Percentiles rank a stretch among this genome's conserved stretches.
These are phyloP conservation scores for Apamea sordens DNA, from an alignment of 2,888 invertebrate species.

Conservation along the genomic window DNA sequence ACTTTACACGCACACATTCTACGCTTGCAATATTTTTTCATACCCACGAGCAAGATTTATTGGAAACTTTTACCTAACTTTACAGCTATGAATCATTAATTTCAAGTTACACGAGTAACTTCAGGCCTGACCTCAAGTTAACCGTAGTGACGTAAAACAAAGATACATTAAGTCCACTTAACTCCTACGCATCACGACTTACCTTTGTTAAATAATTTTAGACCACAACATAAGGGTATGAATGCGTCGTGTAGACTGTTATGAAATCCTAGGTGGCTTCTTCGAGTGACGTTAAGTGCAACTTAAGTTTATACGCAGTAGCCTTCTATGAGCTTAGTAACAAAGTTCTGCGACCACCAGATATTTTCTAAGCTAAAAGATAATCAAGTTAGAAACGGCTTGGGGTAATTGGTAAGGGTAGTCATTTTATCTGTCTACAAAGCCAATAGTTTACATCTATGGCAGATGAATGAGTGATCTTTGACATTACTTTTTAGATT, in stretches of 20 bases:
- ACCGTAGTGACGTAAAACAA: constrained; percentile 61
- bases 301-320: not conserved
- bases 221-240: constrained; percentile 41
- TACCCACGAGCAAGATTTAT: not conserved
- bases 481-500: not conserved
- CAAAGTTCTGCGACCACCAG: not conserved
- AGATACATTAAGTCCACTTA: constrained; percentile 66
- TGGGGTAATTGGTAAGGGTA: not conserved
- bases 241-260: not conserved
- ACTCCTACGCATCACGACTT: constrained; percentile 63
- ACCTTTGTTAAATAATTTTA: constrained; percentile 63
- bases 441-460: not conserved
- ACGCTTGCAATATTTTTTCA: no score
- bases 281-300: not conserved
- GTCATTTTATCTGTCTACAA: no score
- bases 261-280: no score
- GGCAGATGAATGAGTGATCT: not conserved
- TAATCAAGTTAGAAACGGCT: not conserved
- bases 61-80: not conserved
- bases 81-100: not conserved
- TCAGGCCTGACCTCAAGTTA: constrained; percentile 40
- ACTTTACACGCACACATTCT: not conserved
- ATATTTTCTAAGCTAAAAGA: not conserved
- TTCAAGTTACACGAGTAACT: constrained; percentile 34
- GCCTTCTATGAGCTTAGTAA: not conserved